A percentile compares a stretch with the other conserved stretches of the same genome.
Conservation (phyloP, 2,888 invertebrate species). For the Pseudanteris insignis region DNA sequence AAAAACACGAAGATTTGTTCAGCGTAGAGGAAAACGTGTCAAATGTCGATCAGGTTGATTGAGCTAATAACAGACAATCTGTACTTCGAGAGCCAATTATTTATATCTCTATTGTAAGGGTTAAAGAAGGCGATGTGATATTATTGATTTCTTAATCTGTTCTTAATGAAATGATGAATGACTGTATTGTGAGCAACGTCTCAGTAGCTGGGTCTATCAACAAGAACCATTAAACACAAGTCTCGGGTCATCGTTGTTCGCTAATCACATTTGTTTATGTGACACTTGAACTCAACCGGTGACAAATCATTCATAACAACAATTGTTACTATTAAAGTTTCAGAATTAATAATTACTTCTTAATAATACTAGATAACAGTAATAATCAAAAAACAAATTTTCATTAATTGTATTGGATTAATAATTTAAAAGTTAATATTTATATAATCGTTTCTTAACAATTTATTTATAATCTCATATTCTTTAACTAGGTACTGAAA, state of each 20-base stretch:
- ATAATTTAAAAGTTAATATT: too few species aligned
- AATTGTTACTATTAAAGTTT: too few species aligned
- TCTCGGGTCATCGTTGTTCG: constrained; percentile 1
- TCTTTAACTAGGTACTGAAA: too few species aligned
- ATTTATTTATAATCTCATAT: too few species aligned
- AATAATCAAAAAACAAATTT: too few species aligned
- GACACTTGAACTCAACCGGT: too few species aligned
- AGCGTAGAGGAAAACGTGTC: constrained; percentile 45
- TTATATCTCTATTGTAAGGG: constrained; percentile 44
- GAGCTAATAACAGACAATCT: constrained; percentile 47
- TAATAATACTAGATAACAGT: too few species aligned
- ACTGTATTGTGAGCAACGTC: constrained; percentile 34
- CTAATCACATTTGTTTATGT: too few species aligned
- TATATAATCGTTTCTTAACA: too few species aligned
- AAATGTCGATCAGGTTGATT: constrained; percentile 43
- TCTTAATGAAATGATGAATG: constrained; percentile 53
- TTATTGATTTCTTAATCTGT: constrained; percentile 53
- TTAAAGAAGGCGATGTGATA: constrained; percentile 39
- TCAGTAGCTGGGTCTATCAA: constrained; percentile 33
- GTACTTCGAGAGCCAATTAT: constrained; percentile 48
- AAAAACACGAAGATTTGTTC: not conserved
- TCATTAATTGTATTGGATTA: too few species aligned
- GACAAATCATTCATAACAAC: too few species aligned
- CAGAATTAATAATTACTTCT: too few species aligned
- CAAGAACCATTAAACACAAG: constrained; percentile 20